Conservation (phyloP, 2,797 vertebrate species). For the Cheirogaleus major region DNA sequence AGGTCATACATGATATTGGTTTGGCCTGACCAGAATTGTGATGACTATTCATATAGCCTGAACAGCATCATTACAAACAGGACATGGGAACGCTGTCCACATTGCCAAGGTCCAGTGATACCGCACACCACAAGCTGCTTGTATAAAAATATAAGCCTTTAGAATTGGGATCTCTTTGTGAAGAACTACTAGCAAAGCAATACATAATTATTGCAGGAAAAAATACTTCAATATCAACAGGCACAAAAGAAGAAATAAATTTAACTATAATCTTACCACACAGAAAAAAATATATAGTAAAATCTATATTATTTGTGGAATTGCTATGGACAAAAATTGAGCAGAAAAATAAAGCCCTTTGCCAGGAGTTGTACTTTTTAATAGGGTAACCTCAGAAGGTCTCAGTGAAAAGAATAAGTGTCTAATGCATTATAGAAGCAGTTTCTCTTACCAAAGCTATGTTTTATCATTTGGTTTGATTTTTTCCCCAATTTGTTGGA, state of each 20-base stretch:
- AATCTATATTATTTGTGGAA: not conserved
- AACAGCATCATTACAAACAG: not conserved
- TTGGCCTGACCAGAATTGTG: not conserved
- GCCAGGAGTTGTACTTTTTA: not conserved
- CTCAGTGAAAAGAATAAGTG: not conserved
- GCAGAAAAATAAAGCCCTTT: not conserved
- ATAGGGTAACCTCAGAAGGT: not conserved
- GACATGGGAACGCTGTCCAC: not conserved
- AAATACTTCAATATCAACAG: not conserved
- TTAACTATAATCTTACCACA: not conserved
- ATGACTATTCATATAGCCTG: not conserved
- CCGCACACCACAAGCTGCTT: not conserved
- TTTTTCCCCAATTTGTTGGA: not conserved
- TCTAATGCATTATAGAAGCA: not conserved
- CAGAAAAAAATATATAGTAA: constrained; percentile 20
- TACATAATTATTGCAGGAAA: not conserved
- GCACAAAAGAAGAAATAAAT: constrained; percentile 5
- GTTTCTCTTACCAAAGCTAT: not conserved
- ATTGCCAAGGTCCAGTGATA: not conserved
- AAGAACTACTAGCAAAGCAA: constrained; percentile 7
- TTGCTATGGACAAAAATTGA: not conserved
- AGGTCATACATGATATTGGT: not conserved
- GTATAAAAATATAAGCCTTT: not conserved
- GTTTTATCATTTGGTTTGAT: not conserved
- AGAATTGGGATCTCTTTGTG: not conserved